Evolutionary conservation across 2,797 vertebrate species (phyloP).

Genomic region (Threskiornis aethiopicus): DNA sequence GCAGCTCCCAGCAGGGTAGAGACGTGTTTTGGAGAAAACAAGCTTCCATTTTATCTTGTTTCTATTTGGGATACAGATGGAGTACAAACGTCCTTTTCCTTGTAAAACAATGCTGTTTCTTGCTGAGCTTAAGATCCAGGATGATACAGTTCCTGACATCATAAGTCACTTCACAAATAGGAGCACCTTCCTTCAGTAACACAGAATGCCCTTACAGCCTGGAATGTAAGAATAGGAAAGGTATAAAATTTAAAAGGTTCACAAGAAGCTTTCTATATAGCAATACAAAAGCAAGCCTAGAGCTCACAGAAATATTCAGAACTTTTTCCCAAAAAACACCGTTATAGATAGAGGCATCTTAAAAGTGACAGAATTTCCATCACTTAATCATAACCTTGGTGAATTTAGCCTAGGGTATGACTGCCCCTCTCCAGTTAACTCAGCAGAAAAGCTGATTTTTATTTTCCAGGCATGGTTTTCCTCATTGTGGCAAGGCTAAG

Average conservation of each 20-base stretch:
- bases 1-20: slow-evolving; percentile 37
- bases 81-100: slow-evolving; percentile 66
- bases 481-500: not conserved
- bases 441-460: not conserved
- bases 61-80: slow-evolving; percentile 41
- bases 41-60: slow-evolving; percentile 50
- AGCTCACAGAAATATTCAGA: not conserved
- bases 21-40: not conserved
- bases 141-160: slow-evolving; percentile 85
- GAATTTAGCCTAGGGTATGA: not conserved
- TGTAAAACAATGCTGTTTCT: slow-evolving; percentile 65
- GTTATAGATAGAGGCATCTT: not conserved
- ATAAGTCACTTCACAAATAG: slow-evolving; percentile 37
- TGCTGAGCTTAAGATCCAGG: slow-evolving; percentile 79
- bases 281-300: not conserved
- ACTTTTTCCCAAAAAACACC: not conserved
- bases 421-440: not conserved
- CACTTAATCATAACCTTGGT: not conserved
- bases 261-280: not conserved
- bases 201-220: slow-evolving; percentile 16
- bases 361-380: not conserved
- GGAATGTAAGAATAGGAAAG: not conserved
- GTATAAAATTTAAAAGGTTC: not conserved
- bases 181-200: not conserved
- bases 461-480: not conserved